These are phyloP conservation scores for Melieria omissa DNA, from an alignment of 2,888 invertebrate genomes.

Conservation along the genomic window DNA sequence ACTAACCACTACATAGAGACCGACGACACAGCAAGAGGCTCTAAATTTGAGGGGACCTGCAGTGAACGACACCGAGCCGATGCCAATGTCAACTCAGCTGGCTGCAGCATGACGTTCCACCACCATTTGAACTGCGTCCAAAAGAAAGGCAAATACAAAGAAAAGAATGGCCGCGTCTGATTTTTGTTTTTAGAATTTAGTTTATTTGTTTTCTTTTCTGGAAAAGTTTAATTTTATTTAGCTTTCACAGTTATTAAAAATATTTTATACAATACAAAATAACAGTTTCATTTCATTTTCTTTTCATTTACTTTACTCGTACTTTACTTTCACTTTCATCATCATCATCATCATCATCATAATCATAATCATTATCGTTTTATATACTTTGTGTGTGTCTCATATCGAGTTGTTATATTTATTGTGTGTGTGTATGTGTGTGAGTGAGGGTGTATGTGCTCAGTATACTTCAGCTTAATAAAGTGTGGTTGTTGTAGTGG, in stretches of 20 bases:
- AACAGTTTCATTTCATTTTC: slow-evolving; percentile 59
- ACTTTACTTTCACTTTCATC: slow-evolving; percentile 41
- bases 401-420: slow-evolving; percentile 50
- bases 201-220: slow-evolving; percentile 48
- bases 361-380: slow-evolving; percentile 24
- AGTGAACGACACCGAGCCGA: too few species aligned
- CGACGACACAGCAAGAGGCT: too few species aligned
- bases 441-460: background rate
- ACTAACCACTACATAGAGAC: background rate
- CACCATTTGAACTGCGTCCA: too few species aligned
- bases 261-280: slow-evolving; percentile 67
- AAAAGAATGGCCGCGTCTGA: slow-evolving; percentile 47
- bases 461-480: slow-evolving; percentile 19
- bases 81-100: too few species aligned
- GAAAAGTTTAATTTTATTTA: slow-evolving; percentile 64
- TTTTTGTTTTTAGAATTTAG: slow-evolving; percentile 42
- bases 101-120: too few species aligned
- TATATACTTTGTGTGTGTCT: slow-evolving; percentile 11
- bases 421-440: slow-evolving; percentile 45
- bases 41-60: too few species aligned
- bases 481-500: slow-evolving; percentile 12
- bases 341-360: slow-evolving; percentile 32
- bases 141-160: slow-evolving; percentile 21
- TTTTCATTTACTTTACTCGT: slow-evolving; percentile 46
- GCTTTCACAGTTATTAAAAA: slow-evolving; percentile 68